Conservation (phyloP, 2,113 vertebrate species). For the Emberiza fucata region DNA sequence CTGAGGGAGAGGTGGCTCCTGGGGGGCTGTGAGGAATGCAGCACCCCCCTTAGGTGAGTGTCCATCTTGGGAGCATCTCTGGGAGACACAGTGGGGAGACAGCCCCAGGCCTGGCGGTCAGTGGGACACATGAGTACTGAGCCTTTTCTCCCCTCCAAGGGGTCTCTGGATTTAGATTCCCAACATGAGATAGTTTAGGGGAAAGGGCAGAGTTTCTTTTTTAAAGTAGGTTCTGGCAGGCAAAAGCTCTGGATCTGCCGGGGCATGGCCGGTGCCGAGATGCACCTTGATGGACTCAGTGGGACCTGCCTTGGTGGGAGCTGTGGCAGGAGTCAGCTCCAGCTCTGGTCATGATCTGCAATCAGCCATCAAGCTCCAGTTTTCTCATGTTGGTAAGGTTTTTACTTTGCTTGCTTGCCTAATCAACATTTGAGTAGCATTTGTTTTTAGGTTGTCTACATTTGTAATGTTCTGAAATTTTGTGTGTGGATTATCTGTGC, state of each 20-base stretch:
- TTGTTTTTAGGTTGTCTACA: not conserved
- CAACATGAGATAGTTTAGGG: not conserved
- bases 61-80: not conserved
- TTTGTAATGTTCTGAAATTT: not conserved
- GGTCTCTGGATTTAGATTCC: not conserved
- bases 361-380: not conserved
- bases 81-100: fast-evolving
- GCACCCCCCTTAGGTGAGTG: not conserved
- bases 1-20: not conserved
- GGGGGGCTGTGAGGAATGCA: fast-evolving
- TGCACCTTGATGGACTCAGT: not conserved
- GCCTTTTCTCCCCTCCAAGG: not conserved
- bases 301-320: not conserved
- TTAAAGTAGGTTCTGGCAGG: not conserved
- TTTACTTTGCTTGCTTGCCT: not conserved
- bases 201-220: not conserved
- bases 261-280: not conserved
- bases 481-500: not conserved
- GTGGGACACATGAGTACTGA: not conserved
- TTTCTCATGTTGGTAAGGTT: not conserved
- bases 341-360: fast-evolving
- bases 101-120: not conserved
- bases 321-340: fast-evolving
- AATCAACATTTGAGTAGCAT: not conserved
- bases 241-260: not conserved